Percentiles rank a stretch among this genome's conserved stretches.
Conservation (phyloP, 2,797 vertebrate species). For the Strix occidentalis region DNA sequence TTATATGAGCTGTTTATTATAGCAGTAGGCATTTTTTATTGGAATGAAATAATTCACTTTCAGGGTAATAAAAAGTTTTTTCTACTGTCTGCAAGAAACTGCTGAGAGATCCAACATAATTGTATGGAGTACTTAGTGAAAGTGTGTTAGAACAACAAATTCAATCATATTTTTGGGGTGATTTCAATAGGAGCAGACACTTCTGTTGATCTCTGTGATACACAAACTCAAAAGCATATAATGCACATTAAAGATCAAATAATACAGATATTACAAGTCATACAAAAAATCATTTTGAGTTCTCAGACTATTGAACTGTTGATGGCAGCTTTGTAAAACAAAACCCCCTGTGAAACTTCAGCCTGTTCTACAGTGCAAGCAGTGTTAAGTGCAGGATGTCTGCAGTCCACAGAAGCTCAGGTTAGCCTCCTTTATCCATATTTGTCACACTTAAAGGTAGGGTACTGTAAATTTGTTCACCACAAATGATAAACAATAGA, state of each 20-base stretch:
- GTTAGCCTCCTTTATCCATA: neutral
- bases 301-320: neutral
- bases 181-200: neutral
- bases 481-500: neutral
- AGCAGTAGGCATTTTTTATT: neutral
- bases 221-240: fast-evolving
- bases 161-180: neutral
- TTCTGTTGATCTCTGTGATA: neutral
- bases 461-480: neutral
- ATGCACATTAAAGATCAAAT: neutral
- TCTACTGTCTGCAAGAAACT: neutral
- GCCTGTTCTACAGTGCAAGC: fast-evolving
- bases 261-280: neutral
- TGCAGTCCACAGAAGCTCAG: neutral
- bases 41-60: neutral
- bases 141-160: neutral
- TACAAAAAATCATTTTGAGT: neutral
- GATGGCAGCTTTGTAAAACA: neutral
- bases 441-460: neutral
- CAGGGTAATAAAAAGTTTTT: neutral
- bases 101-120: neutral
- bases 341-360: neutral
- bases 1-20: neutral
- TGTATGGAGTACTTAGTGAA: neutral
- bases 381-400: neutral